These are phyloP conservation scores for Strigops habroptila DNA, from an alignment of 2,113 vertebrate species.

Conservation along the genomic window DNA sequence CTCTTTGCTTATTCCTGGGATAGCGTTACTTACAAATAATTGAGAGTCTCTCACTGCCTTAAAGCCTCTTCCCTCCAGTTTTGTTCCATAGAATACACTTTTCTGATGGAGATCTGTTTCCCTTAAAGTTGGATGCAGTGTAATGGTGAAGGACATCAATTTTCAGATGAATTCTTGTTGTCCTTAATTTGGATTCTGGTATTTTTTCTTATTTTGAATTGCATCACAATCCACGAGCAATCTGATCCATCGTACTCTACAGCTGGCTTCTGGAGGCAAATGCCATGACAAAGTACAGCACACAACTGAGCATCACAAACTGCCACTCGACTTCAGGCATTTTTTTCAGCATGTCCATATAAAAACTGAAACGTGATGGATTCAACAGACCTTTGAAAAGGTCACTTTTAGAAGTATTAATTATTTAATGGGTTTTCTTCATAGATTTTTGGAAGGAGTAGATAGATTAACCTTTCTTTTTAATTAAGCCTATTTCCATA, in stretches of 20 bases:
- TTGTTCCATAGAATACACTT: background rate
- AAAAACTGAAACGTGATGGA: background rate
- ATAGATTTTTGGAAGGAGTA: background rate
- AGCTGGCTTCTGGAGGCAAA: background rate
- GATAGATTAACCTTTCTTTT: background rate
- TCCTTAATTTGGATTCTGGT: slow-evolving; percentile 8
- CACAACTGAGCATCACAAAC: background rate
- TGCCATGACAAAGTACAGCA: background rate
- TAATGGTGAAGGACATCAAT: slow-evolving; percentile 21
- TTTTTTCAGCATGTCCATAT: background rate
- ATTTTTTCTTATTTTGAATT: background rate
- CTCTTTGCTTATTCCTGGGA: slow-evolving; percentile 65
- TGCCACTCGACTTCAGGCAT: background rate
- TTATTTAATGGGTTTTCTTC: background rate
- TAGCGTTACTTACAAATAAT: slow-evolving; percentile 53
- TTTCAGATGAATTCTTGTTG: background rate
- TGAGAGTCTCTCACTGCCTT: slow-evolving; percentile 1
- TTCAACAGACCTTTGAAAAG: background rate
- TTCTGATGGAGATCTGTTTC: slow-evolving; percentile 31
- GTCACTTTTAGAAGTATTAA: background rate
- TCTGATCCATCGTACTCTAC: background rate
- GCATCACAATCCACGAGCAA: background rate
- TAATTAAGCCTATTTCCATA: background rate
- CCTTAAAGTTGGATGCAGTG: background rate
- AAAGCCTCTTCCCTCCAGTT: background rate